Base-by-base conservation (phyloP, 2,797 vertebrate species). In the Antrozous pallidus region DNA sequence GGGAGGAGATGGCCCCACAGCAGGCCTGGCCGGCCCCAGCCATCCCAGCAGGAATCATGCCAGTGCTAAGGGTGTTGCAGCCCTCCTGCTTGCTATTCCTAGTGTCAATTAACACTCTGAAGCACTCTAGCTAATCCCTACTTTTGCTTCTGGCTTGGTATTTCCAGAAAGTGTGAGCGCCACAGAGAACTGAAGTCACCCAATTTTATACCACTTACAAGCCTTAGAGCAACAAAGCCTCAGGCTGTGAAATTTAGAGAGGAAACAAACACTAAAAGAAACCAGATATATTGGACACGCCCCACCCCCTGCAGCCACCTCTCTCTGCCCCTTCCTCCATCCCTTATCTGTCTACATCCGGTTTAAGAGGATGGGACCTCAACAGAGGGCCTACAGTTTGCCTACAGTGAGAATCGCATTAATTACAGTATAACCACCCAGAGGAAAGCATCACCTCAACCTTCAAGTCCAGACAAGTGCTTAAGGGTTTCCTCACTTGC, bases 141-240 rank as follows among this genome's bases (percentile, higher is more conserved):
- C 47, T 56, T 71, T 71, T 85, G 73, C 56, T 85, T 78, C 73
- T 36, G 77, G 58, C 40, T 83, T 87, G 45, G 28, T 83, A 85
- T 83, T 94, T 95, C 80, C 80, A 91, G 40, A 88, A 91, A 92
- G 38, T 49, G 10, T 80, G 16, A 89, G 65, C 33, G 36, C 79
- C 65, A n/a, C 22, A 14, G 45, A 93, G 75, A 80, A 86, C 58
- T 70, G 47, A 65, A 14, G 82, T 56, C 28, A 71, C 65, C 65
- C 69, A 77, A n/a, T 58, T 89, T 89, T 33, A 70, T 22, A 84
- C 49, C 28, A 74, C n/a, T 8, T 31, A 63, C 0, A 93, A 58
- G 22, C 31, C 38, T 89, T 40, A 40, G 24, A 81, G 58, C 31
- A 77, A 38, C 42, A 75, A 82, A 70, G 45, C 10, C 71, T 31